phyloP scores from a whole-genome alignment of 30 jellyfish, hydroid and myxozoan species.

The Hydractinia symbiolongicarpus region DNA sequence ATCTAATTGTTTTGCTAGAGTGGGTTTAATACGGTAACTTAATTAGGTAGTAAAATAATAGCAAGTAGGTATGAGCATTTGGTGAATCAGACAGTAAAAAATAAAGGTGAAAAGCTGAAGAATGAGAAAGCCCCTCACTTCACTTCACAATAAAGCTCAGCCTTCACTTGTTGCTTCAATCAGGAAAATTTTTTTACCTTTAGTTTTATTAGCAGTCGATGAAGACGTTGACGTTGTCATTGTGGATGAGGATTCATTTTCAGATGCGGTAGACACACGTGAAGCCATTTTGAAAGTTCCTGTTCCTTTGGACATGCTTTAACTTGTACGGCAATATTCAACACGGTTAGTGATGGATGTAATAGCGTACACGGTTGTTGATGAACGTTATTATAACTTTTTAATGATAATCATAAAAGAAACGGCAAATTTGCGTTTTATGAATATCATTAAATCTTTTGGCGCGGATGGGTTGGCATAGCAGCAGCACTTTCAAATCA shows the following conservation, averaged over 20 bases:
- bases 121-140: no score
- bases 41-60: no score
- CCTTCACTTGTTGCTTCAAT: no score
- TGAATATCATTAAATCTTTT: conserved; percentile 3
- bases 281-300: background rate
- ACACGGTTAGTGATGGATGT: background rate
- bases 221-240: background rate
- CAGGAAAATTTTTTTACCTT: no score
- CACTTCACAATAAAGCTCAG: no score
- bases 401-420: conserved; percentile 3
- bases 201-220: background rate
- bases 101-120: no score
- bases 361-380: background rate
- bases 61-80: no score
- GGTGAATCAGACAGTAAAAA: no score
- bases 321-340: background rate
- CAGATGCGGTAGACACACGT: background rate
- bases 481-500: no score
- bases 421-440: background rate
- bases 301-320: background rate
- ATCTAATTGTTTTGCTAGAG: no score
- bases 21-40: no score
- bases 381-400: background rate
- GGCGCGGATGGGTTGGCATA: conserved; percentile 13
- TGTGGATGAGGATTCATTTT: background rate